Conservation (phyloP, 2,888 invertebrate genomes). For the Folsomia manolachei region DNA sequence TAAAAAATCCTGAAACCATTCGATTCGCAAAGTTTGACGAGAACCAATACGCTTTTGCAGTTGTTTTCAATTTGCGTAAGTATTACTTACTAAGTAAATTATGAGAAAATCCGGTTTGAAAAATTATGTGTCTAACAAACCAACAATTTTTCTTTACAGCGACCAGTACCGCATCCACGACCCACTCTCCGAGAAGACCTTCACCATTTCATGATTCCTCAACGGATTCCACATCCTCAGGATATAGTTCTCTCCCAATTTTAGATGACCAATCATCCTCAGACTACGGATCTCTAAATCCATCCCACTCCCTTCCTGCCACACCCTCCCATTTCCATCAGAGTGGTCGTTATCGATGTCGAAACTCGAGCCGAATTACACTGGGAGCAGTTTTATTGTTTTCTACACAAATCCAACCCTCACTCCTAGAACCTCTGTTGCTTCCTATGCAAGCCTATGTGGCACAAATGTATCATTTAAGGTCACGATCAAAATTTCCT, state of each 20-base stretch:
- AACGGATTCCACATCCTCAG: neutral
- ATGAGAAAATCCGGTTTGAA: neutral
- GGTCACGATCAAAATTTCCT: neutral
- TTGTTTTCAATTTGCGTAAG: conserved; percentile 2
- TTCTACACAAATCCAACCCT: neutral
- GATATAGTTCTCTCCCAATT: neutral
- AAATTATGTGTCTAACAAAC: too few relatives aligned
- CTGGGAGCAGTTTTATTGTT: neutral
- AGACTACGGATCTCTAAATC: neutral
- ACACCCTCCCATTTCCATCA: neutral
- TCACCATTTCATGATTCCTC: neutral
- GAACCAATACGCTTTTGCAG: neutral
- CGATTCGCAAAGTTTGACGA: neutral
- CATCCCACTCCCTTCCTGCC: conserved; percentile 3
- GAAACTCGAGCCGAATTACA: neutral
- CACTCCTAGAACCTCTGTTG: neutral
- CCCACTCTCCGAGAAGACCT: neutral
- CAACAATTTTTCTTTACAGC: neutral
- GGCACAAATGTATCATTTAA: neutral
- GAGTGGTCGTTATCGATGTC: neutral
- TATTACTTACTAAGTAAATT: neutral
- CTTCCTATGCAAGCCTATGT: neutral
- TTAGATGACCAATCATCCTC: neutral
- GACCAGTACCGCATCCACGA: neutral
- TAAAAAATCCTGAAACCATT: conserved; percentile 1